Percentiles rank a stretch among this genome's conserved stretches.
Conservation (phyloP, 2,797 vertebrate species). For the Adrianichthys oophorus region DNA sequence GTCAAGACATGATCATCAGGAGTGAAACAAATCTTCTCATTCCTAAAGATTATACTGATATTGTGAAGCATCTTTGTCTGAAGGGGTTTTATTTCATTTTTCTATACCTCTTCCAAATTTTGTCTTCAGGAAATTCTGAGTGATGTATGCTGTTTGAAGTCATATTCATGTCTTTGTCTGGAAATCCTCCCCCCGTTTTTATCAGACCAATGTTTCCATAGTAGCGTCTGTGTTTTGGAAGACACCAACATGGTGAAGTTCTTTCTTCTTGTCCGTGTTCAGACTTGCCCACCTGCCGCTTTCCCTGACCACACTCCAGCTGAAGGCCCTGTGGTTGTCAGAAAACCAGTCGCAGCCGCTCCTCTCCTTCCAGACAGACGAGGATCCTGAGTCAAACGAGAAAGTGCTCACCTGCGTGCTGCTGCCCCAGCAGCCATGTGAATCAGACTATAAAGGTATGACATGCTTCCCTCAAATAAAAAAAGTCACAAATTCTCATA, state of each 20-base stretch:
- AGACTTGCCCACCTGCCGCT: conserved; percentile 90
- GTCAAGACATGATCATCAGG: no score
- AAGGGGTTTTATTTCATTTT: conserved; percentile 10
- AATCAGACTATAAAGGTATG: conserved; percentile 86
- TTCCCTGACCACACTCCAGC: conserved; percentile 87
- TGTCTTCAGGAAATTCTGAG: conserved; percentile 23
- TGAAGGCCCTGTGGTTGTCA: conserved; percentile 97
- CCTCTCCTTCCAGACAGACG: conserved; percentile 95
- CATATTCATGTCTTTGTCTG: conserved; percentile 27
- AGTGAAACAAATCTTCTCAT: neutral
- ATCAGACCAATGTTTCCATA: conserved; percentile 24
- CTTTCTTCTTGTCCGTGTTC: conserved; percentile 17
- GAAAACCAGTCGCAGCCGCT: conserved; percentile 98
- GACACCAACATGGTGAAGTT: conserved; percentile 4
- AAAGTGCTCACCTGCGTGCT: conserved; percentile 97
- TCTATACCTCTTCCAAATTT: conserved; percentile 6
- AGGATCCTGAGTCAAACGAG: conserved; percentile 86
- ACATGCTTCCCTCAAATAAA: neutral
- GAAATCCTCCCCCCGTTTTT: conserved; percentile 11
- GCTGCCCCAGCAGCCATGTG: conserved; percentile 91
- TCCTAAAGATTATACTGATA: neutral
- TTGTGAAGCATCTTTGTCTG: neutral
- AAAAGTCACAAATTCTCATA: no score
- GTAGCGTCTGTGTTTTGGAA: conserved; percentile 3
- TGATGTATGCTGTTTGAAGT: conserved; percentile 21